Conservation (phyloP, 1,140 invertebrate genomes). For the Drosophila nigromelanica region DNA sequence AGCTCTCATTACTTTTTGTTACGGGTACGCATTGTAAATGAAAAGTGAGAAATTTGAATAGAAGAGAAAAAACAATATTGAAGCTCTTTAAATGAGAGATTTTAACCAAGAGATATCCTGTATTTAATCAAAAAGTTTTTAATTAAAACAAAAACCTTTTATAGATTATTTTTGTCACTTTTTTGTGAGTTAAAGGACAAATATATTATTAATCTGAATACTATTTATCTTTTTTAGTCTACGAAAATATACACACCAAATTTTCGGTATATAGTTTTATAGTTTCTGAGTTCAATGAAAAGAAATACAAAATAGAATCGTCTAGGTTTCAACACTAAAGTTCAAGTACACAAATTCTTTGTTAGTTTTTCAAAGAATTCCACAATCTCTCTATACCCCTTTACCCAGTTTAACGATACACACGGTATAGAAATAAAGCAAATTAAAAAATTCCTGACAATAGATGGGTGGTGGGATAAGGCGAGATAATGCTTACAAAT, state of each 20-base stretch:
- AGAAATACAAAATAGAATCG: too few relatives aligned
- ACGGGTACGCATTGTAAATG: conserved; percentile 33
- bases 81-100: not conserved
- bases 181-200: too few relatives aligned
- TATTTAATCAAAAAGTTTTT: not conserved
- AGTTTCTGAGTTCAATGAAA: too few relatives aligned
- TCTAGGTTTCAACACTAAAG: too few relatives aligned
- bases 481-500: conserved; percentile 60
- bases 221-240: too few relatives aligned
- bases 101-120: not conserved
- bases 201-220: too few relatives aligned
- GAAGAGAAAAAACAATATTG: not conserved
- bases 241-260: too few relatives aligned
- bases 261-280: too few relatives aligned
- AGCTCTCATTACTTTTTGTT: conserved; percentile 48
- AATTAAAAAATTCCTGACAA: conserved; percentile 34
- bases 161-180: too few relatives aligned
- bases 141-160: too few relatives aligned
- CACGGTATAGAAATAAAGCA: conserved; percentile 14
- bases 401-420: not conserved
- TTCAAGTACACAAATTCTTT: too few relatives aligned
- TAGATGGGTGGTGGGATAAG: conserved; percentile 6
- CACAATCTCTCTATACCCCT: not conserved
- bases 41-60: conserved; percentile 11
- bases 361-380: too few relatives aligned